Percentiles rank a stretch among this genome's conserved stretches.
These are phyloP conservation scores for Myopa tessellatipennis DNA, from an alignment of 2,888 invertebrate genomes.

Conservation along the genomic window DNA sequence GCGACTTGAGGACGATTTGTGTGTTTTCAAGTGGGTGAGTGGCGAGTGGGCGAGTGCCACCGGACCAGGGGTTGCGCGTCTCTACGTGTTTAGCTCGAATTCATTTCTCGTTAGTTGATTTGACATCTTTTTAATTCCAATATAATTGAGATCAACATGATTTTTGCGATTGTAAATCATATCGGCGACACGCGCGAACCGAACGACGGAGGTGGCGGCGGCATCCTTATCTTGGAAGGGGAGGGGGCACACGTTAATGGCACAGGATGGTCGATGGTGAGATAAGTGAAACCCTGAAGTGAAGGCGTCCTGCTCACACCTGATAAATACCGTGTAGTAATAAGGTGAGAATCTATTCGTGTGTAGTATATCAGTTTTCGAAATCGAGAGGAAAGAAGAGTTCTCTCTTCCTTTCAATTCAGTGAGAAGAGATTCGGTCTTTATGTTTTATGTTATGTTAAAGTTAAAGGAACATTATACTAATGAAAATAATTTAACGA, in stretches of 20 bases:
- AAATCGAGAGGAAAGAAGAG: too few relatives aligned
- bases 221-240: background rate
- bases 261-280: background rate
- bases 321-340: too few relatives aligned
- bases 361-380: too few relatives aligned
- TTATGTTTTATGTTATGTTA: too few relatives aligned
- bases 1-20: background rate
- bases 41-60: background rate
- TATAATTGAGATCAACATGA: background rate
- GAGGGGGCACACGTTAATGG: background rate
- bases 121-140: constrained; percentile 9
- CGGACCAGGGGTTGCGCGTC: background rate
- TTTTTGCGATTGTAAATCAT: background rate
- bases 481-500: too few relatives aligned
- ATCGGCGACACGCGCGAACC: background rate
- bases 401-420: too few relatives aligned
- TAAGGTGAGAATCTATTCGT: too few relatives aligned
- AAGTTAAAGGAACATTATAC: too few relatives aligned
- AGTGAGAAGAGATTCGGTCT: too few relatives aligned
- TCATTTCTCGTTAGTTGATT: background rate
- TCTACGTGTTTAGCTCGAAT: background rate
- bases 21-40: constrained; percentile 3
- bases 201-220: background rate
- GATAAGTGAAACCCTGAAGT: background rate
- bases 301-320: too few relatives aligned